phyloP scores from a whole-genome alignment of 1,140 invertebrate genomes.

The Homalodisca vitripennis region DNA sequence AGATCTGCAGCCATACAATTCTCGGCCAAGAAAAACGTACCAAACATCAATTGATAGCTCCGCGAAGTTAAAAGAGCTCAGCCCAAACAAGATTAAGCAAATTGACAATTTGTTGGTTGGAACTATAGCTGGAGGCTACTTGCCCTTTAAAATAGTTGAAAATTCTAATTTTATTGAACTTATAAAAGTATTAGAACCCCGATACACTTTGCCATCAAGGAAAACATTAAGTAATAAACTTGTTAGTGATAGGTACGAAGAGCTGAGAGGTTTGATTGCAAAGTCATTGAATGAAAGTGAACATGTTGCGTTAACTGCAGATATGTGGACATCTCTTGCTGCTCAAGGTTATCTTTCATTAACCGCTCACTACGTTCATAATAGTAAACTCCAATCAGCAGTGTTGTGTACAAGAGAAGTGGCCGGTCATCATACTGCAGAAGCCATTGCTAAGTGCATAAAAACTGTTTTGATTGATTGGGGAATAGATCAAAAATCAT shows the following conservation, averaged over 20 bases:
- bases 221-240: conserved; percentile 2
- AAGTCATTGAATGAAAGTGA: not conserved
- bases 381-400: conserved; percentile 2
- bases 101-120: not conserved
- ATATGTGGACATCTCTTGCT: not conserved
- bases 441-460: not conserved
- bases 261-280: not conserved
- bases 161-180: not conserved
- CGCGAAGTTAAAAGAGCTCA: not conserved
- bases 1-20: too few relatives aligned
- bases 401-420: not conserved
- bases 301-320: not conserved
- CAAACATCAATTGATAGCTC: not conserved
- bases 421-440: conserved; percentile 4
- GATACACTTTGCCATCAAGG: not conserved
- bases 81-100: not conserved
- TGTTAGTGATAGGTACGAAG: conserved; percentile 1
- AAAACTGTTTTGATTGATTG: not conserved
- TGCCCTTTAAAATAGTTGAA: not conserved
- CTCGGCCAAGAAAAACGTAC: not conserved
- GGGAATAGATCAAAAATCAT: not conserved
- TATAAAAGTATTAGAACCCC: not conserved
- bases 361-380: conserved; percentile 11
- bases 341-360: not conserved
- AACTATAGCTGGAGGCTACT: not conserved